These are phyloP conservation scores for Mobula birostris DNA, from an alignment of 2,113 vertebrate genomes.

Conservation along the genomic window DNA sequence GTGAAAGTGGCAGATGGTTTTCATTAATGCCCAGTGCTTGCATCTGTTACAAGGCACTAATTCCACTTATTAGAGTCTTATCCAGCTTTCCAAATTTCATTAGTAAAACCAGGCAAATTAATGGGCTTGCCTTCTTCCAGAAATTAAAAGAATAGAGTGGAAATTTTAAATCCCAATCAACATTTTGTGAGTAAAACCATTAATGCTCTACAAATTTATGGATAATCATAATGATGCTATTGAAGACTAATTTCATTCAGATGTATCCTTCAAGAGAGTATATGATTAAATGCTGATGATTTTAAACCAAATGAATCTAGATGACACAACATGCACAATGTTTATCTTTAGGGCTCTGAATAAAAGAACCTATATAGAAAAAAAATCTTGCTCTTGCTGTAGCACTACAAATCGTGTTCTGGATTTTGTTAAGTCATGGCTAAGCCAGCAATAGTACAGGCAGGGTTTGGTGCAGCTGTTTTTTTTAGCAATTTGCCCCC, in stretches of 20 bases:
- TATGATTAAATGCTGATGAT: slow-evolving; percentile 13
- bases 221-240: not conserved
- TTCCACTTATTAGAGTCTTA: slow-evolving; percentile 35
- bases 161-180: slow-evolving; percentile 30
- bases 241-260: not conserved
- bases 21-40: slow-evolving; percentile 30
- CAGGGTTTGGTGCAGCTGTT: not conserved
- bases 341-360: slow-evolving; percentile 4
- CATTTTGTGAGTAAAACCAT: not conserved
- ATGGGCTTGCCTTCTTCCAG: slow-evolving; percentile 31
- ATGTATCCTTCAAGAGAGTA: not conserved
- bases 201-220: not conserved
- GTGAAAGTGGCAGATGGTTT: slow-evolving; percentile 37
- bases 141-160: slow-evolving; percentile 11
- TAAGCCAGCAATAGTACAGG: not conserved
- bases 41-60: slow-evolving; percentile 35
- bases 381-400: not conserved
- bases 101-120: slow-evolving; percentile 32
- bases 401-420: not conserved
- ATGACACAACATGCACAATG: not conserved
- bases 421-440: not conserved
- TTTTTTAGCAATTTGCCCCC: not conserved
- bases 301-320: slow-evolving; percentile 12
- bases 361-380: not conserved
- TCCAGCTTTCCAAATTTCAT: slow-evolving; percentile 29